phyloP scores from a whole-genome alignment of 2,113 vertebrate species.

The Ctenodactylus gundi region DNA sequence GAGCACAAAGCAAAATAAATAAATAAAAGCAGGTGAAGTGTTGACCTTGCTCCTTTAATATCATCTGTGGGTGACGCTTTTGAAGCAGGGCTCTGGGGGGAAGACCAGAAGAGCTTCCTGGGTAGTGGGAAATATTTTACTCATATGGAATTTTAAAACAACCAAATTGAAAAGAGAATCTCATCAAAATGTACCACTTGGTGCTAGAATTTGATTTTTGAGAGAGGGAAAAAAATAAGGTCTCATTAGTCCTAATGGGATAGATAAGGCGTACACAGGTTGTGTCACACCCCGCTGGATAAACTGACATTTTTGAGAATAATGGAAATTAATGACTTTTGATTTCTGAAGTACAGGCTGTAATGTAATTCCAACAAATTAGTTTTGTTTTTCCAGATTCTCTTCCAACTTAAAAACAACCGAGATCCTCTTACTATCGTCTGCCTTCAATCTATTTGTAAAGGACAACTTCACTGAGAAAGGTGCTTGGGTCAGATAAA shows the following conservation, averaged over 20 bases:
- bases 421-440: not conserved
- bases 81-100: not conserved
- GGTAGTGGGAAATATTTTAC: not conserved
- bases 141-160: not conserved
- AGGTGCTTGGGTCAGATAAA: not conserved
- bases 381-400: not conserved
- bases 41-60: not conserved
- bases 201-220: not conserved
- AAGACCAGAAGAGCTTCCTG: not conserved
- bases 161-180: not conserved
- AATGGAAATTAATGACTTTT: slow-evolving; percentile 41
- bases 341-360: not conserved
- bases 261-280: not conserved
- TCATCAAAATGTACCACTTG: not conserved
- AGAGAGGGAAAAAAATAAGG: not conserved
- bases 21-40: slow-evolving; percentile 73
- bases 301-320: slow-evolving; percentile 31
- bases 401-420: not conserved
- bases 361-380: not conserved
- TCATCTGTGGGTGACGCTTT: not conserved
- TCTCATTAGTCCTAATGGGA: not conserved
- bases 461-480: not conserved
- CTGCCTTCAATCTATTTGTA: not conserved
- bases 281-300: not conserved
- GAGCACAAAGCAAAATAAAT: slow-evolving; percentile 80